These are phyloP conservation scores for Enteromius mattozi DNA, from an alignment of 2,797 vertebrate genomes.

Conservation along the genomic window DNA sequence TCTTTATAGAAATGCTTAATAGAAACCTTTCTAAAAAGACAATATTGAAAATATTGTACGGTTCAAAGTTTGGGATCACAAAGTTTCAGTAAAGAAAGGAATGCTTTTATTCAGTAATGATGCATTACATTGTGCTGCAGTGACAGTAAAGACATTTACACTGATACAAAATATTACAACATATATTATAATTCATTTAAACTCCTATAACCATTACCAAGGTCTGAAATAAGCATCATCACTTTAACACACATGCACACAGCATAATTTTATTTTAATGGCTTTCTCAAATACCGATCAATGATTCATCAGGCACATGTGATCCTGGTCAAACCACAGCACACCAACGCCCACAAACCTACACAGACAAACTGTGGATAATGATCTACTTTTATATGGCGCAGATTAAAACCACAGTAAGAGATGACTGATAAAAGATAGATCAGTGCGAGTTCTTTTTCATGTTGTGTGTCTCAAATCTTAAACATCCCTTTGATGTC, in stretches of 20 bases:
- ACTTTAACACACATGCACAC: background rate
- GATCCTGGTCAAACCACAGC: slow-evolving; percentile 6
- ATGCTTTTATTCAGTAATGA: background rate
- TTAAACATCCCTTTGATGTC: background rate
- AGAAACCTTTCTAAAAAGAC: background rate
- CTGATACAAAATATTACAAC: background rate
- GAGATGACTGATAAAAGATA: background rate
- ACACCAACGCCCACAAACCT: background rate
- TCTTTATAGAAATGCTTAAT: background rate
- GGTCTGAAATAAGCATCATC: too few relatives aligned
- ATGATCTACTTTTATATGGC: background rate
- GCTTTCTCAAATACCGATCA: background rate
- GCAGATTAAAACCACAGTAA: background rate
- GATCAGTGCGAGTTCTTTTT: too few relatives aligned
- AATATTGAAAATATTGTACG: background rate
- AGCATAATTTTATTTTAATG: background rate
- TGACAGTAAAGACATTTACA: background rate
- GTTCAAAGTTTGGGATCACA: background rate
- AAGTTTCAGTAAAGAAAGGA: background rate
- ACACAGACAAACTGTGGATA: background rate
- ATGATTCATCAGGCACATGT: background rate
- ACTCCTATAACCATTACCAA: too few relatives aligned
- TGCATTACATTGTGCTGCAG: background rate
- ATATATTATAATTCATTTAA: too few relatives aligned
- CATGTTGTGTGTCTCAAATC: background rate